These are phyloP conservation scores for Etheostoma spectabile DNA, from an alignment of 2,113 vertebrate genomes.

Conservation along the genomic window DNA sequence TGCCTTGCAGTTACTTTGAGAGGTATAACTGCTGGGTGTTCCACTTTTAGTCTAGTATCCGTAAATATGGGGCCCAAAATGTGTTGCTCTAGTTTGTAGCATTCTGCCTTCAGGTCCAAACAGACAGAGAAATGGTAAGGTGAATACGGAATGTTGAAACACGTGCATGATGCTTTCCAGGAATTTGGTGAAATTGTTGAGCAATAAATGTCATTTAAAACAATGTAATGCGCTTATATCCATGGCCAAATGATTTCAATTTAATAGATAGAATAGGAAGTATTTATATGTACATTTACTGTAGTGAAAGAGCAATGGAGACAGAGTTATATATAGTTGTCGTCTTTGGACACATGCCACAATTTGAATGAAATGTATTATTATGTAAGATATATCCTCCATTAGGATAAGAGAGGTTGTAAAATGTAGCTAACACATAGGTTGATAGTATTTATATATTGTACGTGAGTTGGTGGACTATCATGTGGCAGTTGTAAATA, in stretches of 20 bases:
- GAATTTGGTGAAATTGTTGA: neutral
- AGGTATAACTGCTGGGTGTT: no score
- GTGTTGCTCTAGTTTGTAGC: neutral
- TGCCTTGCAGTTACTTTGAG: no score
- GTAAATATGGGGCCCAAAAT: no score
- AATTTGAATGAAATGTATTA: neutral
- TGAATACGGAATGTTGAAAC: conserved; percentile 2
- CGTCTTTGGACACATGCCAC: neutral
- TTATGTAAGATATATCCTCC: neutral
- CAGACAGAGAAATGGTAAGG: neutral
- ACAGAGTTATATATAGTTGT: neutral
- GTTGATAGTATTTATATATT: neutral
- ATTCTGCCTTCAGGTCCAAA: neutral
- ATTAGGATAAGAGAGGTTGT: neutral
- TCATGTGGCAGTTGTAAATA: no score
- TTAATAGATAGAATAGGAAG: neutral
- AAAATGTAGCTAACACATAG: neutral
- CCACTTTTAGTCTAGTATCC: no score
- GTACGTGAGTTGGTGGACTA: neutral
- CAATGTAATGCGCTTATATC: neutral
- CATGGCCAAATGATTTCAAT: no score
- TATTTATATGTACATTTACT: neutral
- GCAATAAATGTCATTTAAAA: neutral
- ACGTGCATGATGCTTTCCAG: neutral
- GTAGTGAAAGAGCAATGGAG: neutral